A percentile compares a stretch with the other conserved stretches of the same genome.
These are phyloP conservation scores for Atrichornis clamosus DNA, from an alignment of 2,113 vertebrate genomes.

Conservation along the genomic window DNA sequence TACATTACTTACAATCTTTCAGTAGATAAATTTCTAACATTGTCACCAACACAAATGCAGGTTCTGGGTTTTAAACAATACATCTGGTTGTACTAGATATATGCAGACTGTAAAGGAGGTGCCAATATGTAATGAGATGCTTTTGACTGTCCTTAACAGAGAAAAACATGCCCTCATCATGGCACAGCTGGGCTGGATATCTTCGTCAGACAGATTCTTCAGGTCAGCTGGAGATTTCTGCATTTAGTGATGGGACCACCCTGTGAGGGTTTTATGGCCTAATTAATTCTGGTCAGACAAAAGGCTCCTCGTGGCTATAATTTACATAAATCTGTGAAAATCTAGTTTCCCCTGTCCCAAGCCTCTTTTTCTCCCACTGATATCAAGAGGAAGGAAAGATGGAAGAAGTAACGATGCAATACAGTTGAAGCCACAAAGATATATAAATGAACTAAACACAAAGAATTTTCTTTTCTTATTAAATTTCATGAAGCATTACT, in stretches of 20 bases:
- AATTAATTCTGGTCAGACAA: not conserved
- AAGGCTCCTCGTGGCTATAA: not conserved
- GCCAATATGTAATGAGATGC: not conserved
- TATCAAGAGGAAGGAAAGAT: not conserved
- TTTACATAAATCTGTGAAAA: not conserved
- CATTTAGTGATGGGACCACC: not conserved
- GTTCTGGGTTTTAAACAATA: not conserved
- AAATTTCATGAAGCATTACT: not conserved
- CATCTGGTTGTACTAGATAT: not conserved
- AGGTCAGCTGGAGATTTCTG: not conserved
- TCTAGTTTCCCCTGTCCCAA: not conserved
- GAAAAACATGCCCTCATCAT: not conserved
- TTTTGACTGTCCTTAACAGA: not conserved
- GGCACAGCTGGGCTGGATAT: not conserved
- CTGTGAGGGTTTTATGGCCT: not conserved
- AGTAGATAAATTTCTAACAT: not conserved
- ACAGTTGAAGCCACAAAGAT: not conserved
- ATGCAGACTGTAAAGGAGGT: not conserved
- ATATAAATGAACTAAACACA: not conserved
- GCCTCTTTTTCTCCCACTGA: not conserved
- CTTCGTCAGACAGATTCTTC: not conserved
- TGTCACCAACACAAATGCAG: not conserved
- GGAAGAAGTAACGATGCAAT: not conserved
- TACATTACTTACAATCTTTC: not conserved
- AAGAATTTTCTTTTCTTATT: not conserved